Base-by-base conservation (phyloP, 2,113 vertebrate species). In the Alligator sinensis region DNA sequence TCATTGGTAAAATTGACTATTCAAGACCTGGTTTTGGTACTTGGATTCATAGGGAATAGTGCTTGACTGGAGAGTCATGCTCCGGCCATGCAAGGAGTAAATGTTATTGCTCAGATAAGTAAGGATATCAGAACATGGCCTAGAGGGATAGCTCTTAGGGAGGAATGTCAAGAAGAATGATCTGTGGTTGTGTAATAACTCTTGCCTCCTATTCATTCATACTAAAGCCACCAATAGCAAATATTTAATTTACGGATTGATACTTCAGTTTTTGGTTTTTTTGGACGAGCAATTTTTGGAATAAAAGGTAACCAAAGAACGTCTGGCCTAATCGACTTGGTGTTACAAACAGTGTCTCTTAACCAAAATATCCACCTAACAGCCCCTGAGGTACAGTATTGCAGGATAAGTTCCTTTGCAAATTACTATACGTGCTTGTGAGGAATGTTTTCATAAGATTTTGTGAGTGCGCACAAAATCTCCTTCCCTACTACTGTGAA, bases 111-210 rank as follows among this genome's bases (percentile, higher is more conserved):
- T 88, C 22, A 30, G 28, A 38, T 91, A 30, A 75, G 47, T 84
- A 1, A 16, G 16, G n/a, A 25, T 77, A 1, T n/a, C 8, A 1
- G 24, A 57, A 5, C 25, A 80, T 76, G 27, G 27, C 95, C 28
- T 75, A 4, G 4, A 55, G 57, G 27, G 38, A 76, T 91, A 82
- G 19, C 89, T 85, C 85, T 89, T 83, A 30, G 68, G 25, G 66
- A 28, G 25, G 80, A 94, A 91, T 90, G 79, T 58, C 5, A 66
- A 70, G 93, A 92, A 92, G 80, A 83, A 89, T 54, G 66, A 91
- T 77, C 80, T 83, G 90, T 92, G 68, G 82, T 95, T 90, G 91
- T 87, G 81, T 54, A 62, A 68, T 94, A 83, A 77, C 60, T 95
- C 47, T 47, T 47, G 47, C 47, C 47, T 47, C 47, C 47, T 47